Percentiles rank a stretch among this genome's conserved stretches.
phyloP scores from a whole-genome alignment of 2,797 vertebrate genomes.

The Myotis daubentonii region DNA sequence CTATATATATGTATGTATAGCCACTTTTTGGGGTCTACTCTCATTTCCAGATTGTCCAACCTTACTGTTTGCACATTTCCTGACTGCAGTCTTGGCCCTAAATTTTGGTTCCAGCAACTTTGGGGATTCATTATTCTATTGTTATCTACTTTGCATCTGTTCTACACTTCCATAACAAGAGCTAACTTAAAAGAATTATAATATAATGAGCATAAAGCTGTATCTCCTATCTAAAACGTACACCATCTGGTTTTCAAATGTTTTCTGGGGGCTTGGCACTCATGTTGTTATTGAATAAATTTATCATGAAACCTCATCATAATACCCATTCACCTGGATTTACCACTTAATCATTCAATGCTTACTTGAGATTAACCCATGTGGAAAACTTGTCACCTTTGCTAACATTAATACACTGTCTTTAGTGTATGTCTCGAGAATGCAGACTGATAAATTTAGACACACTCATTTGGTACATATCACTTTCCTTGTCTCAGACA shows the following conservation, averaged over 20 bases:
- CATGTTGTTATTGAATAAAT: conserved; percentile 24
- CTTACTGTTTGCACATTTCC: not conserved
- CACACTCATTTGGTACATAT: not conserved
- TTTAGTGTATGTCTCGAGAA: not conserved
- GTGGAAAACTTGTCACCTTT: not conserved
- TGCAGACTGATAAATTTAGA: conserved; percentile 34
- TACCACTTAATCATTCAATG: not conserved
- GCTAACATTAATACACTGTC: not conserved
- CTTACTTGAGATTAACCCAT: not conserved
- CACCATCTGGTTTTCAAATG: not conserved
- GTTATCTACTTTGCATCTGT: not conserved
- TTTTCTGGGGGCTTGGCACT: not conserved
- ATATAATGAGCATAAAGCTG: not conserved
- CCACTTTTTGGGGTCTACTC: not conserved
- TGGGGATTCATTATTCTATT: not conserved
- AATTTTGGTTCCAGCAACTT: not conserved
- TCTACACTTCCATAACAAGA: not conserved
- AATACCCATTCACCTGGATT: not conserved
- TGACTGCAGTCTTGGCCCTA: not conserved
- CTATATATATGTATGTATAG: too few species aligned
- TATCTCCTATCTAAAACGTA: not conserved
- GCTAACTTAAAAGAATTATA: not conserved
- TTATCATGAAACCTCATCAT: not conserved
- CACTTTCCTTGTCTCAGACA: conserved; percentile 15
- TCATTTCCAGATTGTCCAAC: not conserved